phyloP scores from a whole-genome alignment of 2,888 invertebrate species.

The Chloroclystis v-ata region DNA sequence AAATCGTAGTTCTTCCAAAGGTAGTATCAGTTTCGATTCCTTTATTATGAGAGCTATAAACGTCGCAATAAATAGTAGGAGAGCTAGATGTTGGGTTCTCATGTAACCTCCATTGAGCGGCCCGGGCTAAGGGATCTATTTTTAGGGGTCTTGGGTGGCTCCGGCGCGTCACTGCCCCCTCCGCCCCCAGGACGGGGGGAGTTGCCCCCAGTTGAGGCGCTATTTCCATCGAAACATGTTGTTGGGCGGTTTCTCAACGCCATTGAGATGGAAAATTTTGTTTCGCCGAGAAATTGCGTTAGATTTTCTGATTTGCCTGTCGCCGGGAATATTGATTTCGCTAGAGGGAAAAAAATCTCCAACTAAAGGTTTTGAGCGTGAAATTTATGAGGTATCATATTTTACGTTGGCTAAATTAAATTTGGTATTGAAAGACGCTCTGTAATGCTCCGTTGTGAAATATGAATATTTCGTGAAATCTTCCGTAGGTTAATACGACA shows the following conservation, averaged over 20 bases:
- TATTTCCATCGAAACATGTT: slow-evolving; percentile 50
- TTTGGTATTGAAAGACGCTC: background rate
- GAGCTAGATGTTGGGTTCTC: slow-evolving; percentile 26
- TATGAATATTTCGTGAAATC: background rate
- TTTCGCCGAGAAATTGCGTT: slow-evolving; percentile 33
- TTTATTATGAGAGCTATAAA: slow-evolving; percentile 15
- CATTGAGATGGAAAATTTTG: slow-evolving; percentile 44
- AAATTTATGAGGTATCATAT: background rate
- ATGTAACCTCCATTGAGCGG: slow-evolving; percentile 65
- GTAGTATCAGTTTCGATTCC: slow-evolving; percentile 14
- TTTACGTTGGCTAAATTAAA: background rate
- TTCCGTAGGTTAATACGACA: no score
- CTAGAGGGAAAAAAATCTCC: background rate
- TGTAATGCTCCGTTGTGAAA: background rate
- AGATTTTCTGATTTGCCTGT: slow-evolving; percentile 27
- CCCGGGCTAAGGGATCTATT: slow-evolving; percentile 69
- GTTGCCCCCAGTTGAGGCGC: slow-evolving; percentile 38
- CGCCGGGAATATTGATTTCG: slow-evolving; percentile 12
- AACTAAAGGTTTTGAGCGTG: background rate
- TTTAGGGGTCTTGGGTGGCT: slow-evolving; percentile 58
- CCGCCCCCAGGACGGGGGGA: background rate
- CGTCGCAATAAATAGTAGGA: slow-evolving; percentile 21
- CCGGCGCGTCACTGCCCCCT: slow-evolving; percentile 46
- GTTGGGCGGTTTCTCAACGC: slow-evolving; percentile 37
- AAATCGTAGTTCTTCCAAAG: slow-evolving; percentile 14